Evolutionary conservation across 1,140 invertebrate species (phyloP).

Genomic region (Antheraea mylitta): DNA sequence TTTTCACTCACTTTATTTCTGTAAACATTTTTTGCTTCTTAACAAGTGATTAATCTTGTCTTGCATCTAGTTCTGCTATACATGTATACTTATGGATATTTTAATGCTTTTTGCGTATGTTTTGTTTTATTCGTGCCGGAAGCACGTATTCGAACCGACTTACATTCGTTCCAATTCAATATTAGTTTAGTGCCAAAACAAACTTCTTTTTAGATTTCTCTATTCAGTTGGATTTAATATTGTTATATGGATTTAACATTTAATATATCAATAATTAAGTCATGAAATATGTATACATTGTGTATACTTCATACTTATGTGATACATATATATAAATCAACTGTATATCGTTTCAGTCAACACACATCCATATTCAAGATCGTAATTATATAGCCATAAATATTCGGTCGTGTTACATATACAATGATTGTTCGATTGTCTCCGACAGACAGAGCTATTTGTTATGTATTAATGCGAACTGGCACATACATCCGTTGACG

Average conservation of each 20-base stretch:
- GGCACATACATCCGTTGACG: slow-evolving; percentile 54
- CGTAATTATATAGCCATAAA: slow-evolving; percentile 19
- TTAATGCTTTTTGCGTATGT: neutral
- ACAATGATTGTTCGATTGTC: slow-evolving; percentile 44
- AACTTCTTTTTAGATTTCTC: no score
- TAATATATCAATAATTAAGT: no score
- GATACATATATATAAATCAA: no score
- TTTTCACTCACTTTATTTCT: neutral
- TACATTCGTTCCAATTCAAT: neutral
- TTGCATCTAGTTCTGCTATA: neutral
- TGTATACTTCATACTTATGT: no score
- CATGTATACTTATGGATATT: neutral
- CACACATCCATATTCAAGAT: neutral
- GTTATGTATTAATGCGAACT: slow-evolving; percentile 52
- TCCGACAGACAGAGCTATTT: slow-evolving; percentile 36
- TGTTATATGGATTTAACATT: no score
- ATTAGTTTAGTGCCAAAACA: neutral
- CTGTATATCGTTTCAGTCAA: neutral
- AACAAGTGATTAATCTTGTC: neutral
- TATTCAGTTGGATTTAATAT: no score
- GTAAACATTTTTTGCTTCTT: slow-evolving; percentile 3
- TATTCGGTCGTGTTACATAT: slow-evolving; percentile 36
- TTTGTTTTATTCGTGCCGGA: neutral
- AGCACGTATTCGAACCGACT: neutral
- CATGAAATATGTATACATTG: no score